phyloP scores from a whole-genome alignment of 2,888 invertebrate genomes.

The Julus scandinavius region DNA sequence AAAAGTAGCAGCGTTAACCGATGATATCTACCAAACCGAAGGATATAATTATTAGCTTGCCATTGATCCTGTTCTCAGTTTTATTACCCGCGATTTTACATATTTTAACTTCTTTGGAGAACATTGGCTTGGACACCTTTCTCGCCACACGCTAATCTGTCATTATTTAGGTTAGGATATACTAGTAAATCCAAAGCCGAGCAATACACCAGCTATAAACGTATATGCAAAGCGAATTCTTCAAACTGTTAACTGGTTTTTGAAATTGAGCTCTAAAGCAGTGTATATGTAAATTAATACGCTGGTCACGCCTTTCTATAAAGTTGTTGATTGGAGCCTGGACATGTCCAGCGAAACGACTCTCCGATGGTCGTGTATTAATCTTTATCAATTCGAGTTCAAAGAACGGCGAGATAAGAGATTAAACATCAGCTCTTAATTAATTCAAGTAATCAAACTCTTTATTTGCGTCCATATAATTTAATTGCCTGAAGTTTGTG shows the following conservation, averaged over 20 bases:
- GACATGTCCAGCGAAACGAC: slow-evolving; percentile 8
- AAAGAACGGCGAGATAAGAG: slow-evolving; percentile 32
- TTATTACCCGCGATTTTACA: not conserved
- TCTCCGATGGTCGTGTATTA: not conserved
- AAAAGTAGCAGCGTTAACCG: not conserved
- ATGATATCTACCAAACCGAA: not conserved
- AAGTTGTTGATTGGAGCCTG: slow-evolving; percentile 3
- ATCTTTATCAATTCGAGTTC: not conserved
- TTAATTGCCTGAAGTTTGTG: not conserved
- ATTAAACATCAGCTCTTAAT: not conserved
- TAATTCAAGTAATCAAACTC: not conserved
- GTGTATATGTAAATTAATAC: not conserved
- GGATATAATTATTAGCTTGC: not conserved
- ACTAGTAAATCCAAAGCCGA: not conserved
- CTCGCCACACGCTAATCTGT: not conserved
- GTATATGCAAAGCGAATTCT: not conserved
- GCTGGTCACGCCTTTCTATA: not conserved
- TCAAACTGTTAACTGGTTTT: not conserved
- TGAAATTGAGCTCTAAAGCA: not conserved
- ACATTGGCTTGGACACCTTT: not conserved
- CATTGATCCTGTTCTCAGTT: not conserved
- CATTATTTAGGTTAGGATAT: not conserved
- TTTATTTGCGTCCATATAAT: slow-evolving; percentile 26
- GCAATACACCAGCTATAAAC: not conserved
- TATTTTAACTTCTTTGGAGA: not conserved